phyloP scores from a whole-genome alignment of 53 echinoderm and acorn worm genomes.

The Luidia sarsii region DNA sequence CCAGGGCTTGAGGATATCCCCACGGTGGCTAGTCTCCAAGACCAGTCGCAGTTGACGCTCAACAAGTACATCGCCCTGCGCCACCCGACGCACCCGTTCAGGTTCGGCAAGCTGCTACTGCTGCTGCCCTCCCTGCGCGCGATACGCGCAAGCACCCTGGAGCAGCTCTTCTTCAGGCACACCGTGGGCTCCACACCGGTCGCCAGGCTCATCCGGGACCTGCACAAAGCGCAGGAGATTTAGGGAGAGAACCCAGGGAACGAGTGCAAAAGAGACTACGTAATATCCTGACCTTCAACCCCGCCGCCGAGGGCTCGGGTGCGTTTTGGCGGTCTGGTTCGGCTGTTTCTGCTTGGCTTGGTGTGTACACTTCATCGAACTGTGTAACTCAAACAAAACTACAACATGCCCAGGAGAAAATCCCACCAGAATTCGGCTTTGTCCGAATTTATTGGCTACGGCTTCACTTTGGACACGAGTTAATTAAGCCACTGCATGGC shows the following conservation, averaged over 20 bases:
- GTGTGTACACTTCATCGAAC: too few species aligned
- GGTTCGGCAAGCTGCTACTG: slow-evolving; percentile 90
- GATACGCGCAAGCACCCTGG: slow-evolving; percentile 82
- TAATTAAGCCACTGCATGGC: too few species aligned
- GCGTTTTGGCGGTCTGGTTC: too few species aligned
- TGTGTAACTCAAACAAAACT: too few species aligned
- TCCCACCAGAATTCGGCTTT: too few species aligned
- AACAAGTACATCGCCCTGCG: slow-evolving; percentile 83
- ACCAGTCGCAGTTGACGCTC: slow-evolving; percentile 94
- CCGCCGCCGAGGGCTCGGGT: too few species aligned
- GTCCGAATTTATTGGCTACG: too few species aligned
- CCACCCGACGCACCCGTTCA: slow-evolving; percentile 85
- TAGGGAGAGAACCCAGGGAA: not conserved
- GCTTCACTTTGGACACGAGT: too few species aligned
- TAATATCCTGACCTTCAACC: too few species aligned
- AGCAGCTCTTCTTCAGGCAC: slow-evolving; percentile 91
- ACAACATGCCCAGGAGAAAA: too few species aligned
- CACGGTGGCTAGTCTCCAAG: slow-evolving; percentile 79
- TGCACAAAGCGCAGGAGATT: slow-evolving; percentile 44
- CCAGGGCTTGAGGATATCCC: slow-evolving; percentile 71
- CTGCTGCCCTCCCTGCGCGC: slow-evolving; percentile 87
- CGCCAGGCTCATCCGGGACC: slow-evolving; percentile 57
- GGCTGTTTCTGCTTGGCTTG: too few species aligned
- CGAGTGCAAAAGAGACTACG: slow-evolving; percentile 6
- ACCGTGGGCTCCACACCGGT: slow-evolving; percentile 85